Evolutionary conservation across 2,888 invertebrate genomes (phyloP), one percentile per base, ranked within the genome.

Genomic region (Drosophila neonasuta): DNA sequence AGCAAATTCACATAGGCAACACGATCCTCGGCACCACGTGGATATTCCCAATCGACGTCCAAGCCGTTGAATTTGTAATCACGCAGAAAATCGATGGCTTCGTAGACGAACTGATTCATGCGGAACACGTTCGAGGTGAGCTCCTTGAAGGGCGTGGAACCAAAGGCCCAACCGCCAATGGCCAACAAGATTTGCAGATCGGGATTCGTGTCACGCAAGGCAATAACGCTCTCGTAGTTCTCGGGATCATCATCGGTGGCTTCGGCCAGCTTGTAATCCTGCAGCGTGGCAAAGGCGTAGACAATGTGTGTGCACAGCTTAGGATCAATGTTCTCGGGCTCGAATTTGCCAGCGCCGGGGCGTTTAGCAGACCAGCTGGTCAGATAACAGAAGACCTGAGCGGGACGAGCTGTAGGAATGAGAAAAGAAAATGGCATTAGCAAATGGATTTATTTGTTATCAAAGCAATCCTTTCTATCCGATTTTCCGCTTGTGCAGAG

Each of bases 281-380:
- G 96, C 30, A 97, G 92, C 0, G 97, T 96, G 0, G 97, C 98
- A 90, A 99, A 99, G 2, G 99, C 97, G 89, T 97, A 99, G 65
- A 99, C 95, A 39, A 99, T 92, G 91, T 99, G 98, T 0, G 98
- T 98, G 91, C 99, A 99, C 0, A 98, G 94, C 11, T 93, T 93
- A 0, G 97, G 93, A 88, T 98, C 96, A 42, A 99, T 94, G 89
- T 97, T 95, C 80, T 97, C 97, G 0, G 98, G 97, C 68, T 93
- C 94, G 91, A 97, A 99, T 88, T 95, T 95, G 10, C 97, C 98
- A 3, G 94, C 93, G 58, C 97, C 96, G 0, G 96, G 96, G 57
- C 98, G 93, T 90, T 98, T 98, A 68, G 96, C 94, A 0, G 98
- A 97, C 98, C 99, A 99, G 83, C 97, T 98, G 2, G 99, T 98